phyloP scores from a whole-genome alignment of 1,140 invertebrate species.

The Drosophila sechellia region DNA sequence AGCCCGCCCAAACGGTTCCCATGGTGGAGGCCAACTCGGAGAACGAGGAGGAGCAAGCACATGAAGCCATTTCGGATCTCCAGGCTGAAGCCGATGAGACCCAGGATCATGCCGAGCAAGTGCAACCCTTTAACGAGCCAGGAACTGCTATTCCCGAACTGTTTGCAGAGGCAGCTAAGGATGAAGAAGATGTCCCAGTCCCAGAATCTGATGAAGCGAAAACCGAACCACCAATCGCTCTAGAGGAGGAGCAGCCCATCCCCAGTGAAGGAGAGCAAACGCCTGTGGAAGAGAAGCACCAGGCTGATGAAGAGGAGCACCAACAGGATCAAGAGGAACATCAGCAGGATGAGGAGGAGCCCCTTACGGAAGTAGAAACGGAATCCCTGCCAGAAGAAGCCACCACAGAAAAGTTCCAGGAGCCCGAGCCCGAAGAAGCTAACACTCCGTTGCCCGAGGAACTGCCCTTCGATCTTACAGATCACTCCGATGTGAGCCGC shows the following conservation, averaged over 20 bases:
- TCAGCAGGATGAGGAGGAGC: slow-evolving; percentile 10
- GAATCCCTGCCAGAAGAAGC: slow-evolving; percentile 28
- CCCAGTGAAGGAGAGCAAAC: background rate
- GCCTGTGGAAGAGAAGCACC: slow-evolving; percentile 29
- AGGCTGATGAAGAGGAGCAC: slow-evolving; percentile 21
- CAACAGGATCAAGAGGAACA: slow-evolving; percentile 8
- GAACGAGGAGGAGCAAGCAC: slow-evolving; percentile 34
- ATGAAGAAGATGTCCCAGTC: slow-evolving; percentile 8
- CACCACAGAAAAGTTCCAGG: slow-evolving; percentile 24
- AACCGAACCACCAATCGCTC: background rate
- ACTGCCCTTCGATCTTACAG: slow-evolving; percentile 69
- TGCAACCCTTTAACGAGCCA: slow-evolving; percentile 8
- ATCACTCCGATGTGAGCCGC: slow-evolving; percentile 36
- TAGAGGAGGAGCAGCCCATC: background rate
- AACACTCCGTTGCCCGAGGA: slow-evolving; percentile 67
- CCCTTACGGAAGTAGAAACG: slow-evolving; percentile 1
- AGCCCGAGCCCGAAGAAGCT: slow-evolving; percentile 31
- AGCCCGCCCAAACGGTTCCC: slow-evolving; percentile 57
- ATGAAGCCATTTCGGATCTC: slow-evolving; percentile 58
- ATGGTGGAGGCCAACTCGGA: slow-evolving; percentile 43
- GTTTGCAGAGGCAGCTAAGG: slow-evolving; percentile 39
- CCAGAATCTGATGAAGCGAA: too few species aligned
- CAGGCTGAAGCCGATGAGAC: slow-evolving; percentile 58
- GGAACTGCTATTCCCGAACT: slow-evolving; percentile 28
- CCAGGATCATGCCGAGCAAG: slow-evolving; percentile 39